Percentiles rank a stretch among this genome's conserved stretches.
phyloP scores from a whole-genome alignment of 2,797 vertebrate genomes.

The Eulemur rubriventer region DNA sequence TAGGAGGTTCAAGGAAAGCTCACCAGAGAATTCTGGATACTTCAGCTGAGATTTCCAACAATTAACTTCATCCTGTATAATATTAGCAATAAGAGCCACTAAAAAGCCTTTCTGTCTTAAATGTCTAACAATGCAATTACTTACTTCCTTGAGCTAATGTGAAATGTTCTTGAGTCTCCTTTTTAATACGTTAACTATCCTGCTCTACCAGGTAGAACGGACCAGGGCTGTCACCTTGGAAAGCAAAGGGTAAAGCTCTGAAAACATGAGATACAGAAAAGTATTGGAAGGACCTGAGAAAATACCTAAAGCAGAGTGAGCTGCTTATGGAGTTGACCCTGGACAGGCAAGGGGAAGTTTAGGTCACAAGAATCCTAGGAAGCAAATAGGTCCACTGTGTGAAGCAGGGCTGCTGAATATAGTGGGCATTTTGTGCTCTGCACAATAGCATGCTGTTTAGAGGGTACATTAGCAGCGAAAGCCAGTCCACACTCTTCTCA shows the following conservation, averaged over 20 bases:
- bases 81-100: background rate
- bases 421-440: background rate
- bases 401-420: background rate
- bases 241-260: background rate
- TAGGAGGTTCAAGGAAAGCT: background rate
- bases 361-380: background rate
- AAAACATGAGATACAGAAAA: background rate
- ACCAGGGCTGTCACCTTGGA: background rate
- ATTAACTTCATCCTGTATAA: background rate
- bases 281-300: background rate
- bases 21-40: background rate
- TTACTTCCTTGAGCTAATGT: background rate
- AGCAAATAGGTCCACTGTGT: background rate
- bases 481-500: background rate
- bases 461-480: background rate
- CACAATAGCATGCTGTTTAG: background rate
- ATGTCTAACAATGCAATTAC: background rate
- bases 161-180: background rate
- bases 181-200: background rate
- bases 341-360: background rate
- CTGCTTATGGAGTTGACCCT: background rate
- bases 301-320: background rate
- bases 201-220: background rate
- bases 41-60: background rate
- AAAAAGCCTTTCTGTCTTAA: constrained; percentile 19